Evolutionary conservation across 2,888 invertebrate genomes (phyloP), one percentile per base, ranked within the genome.

Genomic region (Coleophora deauratella): DNA sequence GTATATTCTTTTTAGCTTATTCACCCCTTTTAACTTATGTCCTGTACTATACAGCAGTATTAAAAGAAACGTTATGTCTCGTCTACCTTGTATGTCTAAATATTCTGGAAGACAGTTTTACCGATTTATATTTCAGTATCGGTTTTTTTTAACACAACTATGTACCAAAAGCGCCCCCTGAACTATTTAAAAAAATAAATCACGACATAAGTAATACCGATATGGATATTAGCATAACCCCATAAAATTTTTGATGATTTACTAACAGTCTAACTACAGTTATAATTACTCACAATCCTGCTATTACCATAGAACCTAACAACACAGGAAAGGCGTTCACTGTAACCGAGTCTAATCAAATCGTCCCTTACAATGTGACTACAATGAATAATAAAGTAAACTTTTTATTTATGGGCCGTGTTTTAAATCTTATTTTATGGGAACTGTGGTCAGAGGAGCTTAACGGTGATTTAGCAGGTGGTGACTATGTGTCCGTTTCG

Each of bases 381-480:
- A 69, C 66, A 69, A 69, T 68, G 64, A 67, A 67, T 64, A 66
- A 59, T 63, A 63, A 62, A 51, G 59, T 51, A 62, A 62, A 66
- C 55, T 61, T 65, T 49, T 33, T 67, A 72, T 73, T 72, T 73
- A 72, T 72, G 65, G 58, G 57, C 37, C 68, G 56, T 59, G 71
- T 69, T 72, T 67, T 70, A 72, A 73, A 82, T 82, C 79, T 78
- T 73, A 79, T 82, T 84, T 82, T 85, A 85, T 85, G 84, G 84
- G 84, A 84, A 84, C 75, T 80, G 81, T 38, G 66, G 66, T 66
- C 52, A 55, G 42, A 46, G 51, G 44, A 62, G 72, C 72, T 78
- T 75, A 77, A 68, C 66, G 66, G 68, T 60, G 60, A 66, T 66
- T 73, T 70, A 64, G 74, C 76, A 75, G 72, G 64, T 65, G 62